phyloP scores from a whole-genome alignment of 2,113 vertebrate species.

The Tragulus kanchil region DNA sequence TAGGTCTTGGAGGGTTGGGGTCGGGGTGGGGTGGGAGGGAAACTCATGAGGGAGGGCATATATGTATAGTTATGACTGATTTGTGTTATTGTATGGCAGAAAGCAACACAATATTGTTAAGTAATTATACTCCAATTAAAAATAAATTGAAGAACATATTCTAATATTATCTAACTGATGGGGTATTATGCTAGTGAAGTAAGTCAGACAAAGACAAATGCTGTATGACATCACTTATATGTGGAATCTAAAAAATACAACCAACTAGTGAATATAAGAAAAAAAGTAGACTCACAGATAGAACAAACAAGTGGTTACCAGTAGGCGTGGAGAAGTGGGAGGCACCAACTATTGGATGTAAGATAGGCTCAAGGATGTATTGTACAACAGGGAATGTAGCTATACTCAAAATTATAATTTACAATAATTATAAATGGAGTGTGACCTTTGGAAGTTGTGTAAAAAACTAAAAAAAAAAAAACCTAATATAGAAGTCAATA shows the following conservation, averaged over 20 bases:
- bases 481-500: neutral
- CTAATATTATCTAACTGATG: neutral
- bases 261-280: neutral
- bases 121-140: neutral
- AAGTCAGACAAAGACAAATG: too few species aligned
- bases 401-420: neutral
- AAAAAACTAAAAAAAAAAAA: neutral
- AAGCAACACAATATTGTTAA: neutral
- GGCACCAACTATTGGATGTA: neutral
- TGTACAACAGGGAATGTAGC: neutral
- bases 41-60: neutral
- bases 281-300: neutral
- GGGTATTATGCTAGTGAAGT: too few species aligned
- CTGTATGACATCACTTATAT: too few species aligned
- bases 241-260: neutral
- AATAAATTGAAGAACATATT: neutral
- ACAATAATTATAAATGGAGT: neutral
- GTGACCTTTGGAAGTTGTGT: neutral
- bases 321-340: neutral
- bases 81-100: neutral
- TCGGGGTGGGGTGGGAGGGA: neutral
- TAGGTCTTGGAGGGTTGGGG: neutral
- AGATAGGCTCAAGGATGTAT: neutral
- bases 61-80: neutral
- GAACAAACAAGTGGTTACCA: neutral